A percentile compares a stretch with the other conserved stretches of the same genome.
These are phyloP conservation scores for Halisarca cf. caerulea DNA, from an alignment of 37 sponge, comb jelly and placozoan species.

Conservation along the genomic window DNA sequence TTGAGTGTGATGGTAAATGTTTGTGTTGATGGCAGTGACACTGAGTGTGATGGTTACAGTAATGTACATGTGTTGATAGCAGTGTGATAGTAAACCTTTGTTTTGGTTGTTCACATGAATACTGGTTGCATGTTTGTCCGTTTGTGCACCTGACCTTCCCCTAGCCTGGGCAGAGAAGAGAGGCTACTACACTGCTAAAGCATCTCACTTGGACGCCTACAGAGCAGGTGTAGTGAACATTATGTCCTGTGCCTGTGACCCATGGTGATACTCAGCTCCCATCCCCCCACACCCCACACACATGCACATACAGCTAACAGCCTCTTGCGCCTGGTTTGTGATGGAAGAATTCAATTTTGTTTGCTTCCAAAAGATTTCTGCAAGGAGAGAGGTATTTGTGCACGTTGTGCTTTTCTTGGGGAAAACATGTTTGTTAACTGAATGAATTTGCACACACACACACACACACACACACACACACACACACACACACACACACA, in stretches of 20 bases:
- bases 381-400: conserved; percentile 62
- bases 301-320: conserved; percentile 71
- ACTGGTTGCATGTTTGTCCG: not conserved
- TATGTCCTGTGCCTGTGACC: not conserved
- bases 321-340: conserved; percentile 85
- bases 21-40: no score
- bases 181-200: conserved; percentile 84
- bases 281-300: not conserved
- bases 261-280: not conserved
- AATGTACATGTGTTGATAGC: no score
- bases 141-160: no score
- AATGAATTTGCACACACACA: no score
- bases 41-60: no score
- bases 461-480: no score
- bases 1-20: not conserved
- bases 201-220: conserved; percentile 87
- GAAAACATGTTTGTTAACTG: no score
- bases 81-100: not conserved
- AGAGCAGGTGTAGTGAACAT: conserved; percentile 76
- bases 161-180: conserved; percentile 91
- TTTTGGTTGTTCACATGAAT: not conserved
- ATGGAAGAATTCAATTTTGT: conserved; percentile 83
- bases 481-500: no score
- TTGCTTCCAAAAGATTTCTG: conserved; percentile 83
- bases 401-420: no score